Evolutionary conservation across 2,797 vertebrate species (phyloP), one percentile per base, ranked within the genome.

Genomic region (Bucorvus abyssinicus): DNA sequence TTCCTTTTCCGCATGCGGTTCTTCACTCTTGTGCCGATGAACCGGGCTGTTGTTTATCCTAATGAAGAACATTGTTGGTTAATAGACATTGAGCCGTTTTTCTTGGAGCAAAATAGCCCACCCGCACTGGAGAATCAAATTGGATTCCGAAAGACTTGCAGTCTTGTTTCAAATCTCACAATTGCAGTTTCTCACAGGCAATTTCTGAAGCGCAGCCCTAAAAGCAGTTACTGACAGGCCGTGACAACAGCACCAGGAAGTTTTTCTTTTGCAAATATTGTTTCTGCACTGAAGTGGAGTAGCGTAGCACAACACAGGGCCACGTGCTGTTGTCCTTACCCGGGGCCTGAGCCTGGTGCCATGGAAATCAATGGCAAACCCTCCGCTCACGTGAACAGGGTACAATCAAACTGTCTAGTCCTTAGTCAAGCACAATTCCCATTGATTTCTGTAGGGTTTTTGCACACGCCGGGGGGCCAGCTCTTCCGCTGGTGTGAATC

Each of bases 201-300:
- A 36, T 90, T 91, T 95, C 96, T 92, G 91, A 97, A 96, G 93
- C 42, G 87, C 97, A 95, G 93, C 70, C 27, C 97, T 97, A 96
- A 96, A 97, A 93, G 56, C 26, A 10, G 84, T 93, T 93, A 78
- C 86, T 91, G 90, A 94, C 92, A 56, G 77, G 94, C 77, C 96
- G 86, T 82, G 82, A 91, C 83, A 36, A 94, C 50, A 81, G 75
- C 93, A 94, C 93, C 65, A 84, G 84, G 52, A 84, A n/a, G 64
- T 64, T 96, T 94, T 95, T 94, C 53, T 89, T 96, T 94, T 91
- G 93, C 92, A 94, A 93, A 88, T 94, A 92, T 68, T 97, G 84
- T 97, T 98, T 97, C 97, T 97, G 96, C 98, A 98, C 97, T 98
- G 97, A 98, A 95, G 96, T 98, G 97, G 97, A 97, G 97, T 97